These are phyloP conservation scores for Gerris buenoi DNA, from an alignment of 1,140 invertebrate species.

Conservation along the genomic window DNA sequence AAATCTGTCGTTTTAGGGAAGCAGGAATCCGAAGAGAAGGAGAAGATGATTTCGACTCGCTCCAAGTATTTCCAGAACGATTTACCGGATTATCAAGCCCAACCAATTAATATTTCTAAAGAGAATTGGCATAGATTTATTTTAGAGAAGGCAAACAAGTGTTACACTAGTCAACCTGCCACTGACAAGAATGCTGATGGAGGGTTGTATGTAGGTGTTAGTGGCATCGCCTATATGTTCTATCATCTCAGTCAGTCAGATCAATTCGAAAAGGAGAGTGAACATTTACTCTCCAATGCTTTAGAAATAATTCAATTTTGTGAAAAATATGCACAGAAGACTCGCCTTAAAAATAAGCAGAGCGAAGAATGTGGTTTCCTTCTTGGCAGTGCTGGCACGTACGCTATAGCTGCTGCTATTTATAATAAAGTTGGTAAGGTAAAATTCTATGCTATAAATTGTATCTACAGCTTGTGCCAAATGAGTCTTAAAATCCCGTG, in stretches of 20 bases:
- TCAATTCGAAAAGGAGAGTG: slow-evolving; percentile 29
- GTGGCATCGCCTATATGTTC: slow-evolving; percentile 39
- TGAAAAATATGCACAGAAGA: not conserved
- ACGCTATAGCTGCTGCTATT: slow-evolving; percentile 14
- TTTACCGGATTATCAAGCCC: slow-evolving; percentile 23
- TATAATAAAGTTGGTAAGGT: no score
- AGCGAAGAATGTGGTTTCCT: slow-evolving; percentile 11
- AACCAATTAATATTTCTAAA: not conserved
- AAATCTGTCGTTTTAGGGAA: no score
- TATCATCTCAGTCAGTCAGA: slow-evolving; percentile 36
- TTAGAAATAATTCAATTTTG: slow-evolving; percentile 34
- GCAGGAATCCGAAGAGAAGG: no score
- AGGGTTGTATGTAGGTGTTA: slow-evolving; percentile 38
- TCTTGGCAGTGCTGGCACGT: slow-evolving; percentile 14
- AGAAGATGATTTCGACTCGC: not conserved
- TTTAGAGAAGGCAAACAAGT: slow-evolving; percentile 3
- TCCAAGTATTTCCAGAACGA: slow-evolving; percentile 31
- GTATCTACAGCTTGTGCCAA: no score
- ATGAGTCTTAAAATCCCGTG: no score
- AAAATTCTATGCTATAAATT: no score
- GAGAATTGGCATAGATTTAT: slow-evolving; percentile 2
- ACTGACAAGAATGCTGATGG: slow-evolving; percentile 28
- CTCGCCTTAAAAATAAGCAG: slow-evolving; percentile 2
- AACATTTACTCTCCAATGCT: slow-evolving; percentile 30
- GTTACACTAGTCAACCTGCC: slow-evolving; percentile 8